Evolutionary conservation across 2,113 vertebrate species (phyloP).

Genomic region (Mirounga angustirostris): DNA sequence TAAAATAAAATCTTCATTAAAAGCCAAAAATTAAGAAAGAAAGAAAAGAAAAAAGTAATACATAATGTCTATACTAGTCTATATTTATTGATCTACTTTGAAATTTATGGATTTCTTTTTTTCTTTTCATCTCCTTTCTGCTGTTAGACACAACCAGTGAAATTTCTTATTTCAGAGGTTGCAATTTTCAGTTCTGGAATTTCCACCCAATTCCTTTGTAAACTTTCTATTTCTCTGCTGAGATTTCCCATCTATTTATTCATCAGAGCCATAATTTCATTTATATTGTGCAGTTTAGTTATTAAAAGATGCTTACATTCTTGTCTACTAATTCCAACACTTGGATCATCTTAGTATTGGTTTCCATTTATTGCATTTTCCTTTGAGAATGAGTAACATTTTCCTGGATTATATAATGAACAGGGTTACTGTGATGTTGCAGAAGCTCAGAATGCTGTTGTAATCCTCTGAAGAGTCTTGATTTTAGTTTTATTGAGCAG

Average conservation of each 20-base stretch:
- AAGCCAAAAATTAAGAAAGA: background rate
- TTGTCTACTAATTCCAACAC: background rate
- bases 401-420: background rate
- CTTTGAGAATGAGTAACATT: background rate
- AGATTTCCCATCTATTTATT: background rate
- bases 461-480: background rate
- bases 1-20: background rate
- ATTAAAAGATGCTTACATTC: background rate
- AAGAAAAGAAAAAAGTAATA: background rate
- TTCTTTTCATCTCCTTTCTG: background rate
- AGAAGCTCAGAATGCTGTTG: background rate
- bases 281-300: background rate
- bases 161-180: background rate
- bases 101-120: background rate
- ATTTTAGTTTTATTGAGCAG: background rate
- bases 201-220: background rate
- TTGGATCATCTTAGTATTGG: background rate
- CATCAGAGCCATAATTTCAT: background rate
- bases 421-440: background rate
- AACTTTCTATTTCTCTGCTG: background rate
- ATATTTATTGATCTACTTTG: background rate
- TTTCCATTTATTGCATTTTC: background rate
- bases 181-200: background rate
- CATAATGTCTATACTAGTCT: background rate
- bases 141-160: background rate